Evolutionary conservation across 64 coral and sea anemone species (phyloP).

Genomic region (Actinia tenebrosa): DNA sequence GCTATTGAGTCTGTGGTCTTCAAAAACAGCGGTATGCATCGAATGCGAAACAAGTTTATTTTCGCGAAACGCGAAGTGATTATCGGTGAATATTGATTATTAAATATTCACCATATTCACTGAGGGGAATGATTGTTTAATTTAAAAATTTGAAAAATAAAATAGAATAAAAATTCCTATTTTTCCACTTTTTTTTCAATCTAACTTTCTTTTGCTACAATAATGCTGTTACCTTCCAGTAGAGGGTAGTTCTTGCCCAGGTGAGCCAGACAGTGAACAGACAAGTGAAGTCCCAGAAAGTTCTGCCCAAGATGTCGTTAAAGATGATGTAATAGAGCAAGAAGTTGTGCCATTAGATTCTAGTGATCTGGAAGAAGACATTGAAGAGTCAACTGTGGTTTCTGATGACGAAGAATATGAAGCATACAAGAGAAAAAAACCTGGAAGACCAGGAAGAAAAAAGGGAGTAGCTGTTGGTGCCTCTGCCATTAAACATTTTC

Average conservation of each 20-base stretch:
- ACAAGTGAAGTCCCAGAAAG: conserved; percentile 13
- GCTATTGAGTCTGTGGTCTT: too few species aligned
- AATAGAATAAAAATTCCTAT: too few species aligned
- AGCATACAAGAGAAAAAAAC: conserved; percentile 32
- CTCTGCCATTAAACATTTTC: neutral
- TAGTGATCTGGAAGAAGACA: conserved; percentile 56
- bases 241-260: conserved; percentile 2
- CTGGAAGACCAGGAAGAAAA: conserved; percentile 41
- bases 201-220: too few species aligned
- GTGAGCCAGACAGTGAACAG: conserved; percentile 21
- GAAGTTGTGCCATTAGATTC: conserved; percentile 15
- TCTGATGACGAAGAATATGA: conserved; percentile 80
- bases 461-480: neutral
- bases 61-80: too few species aligned
- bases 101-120: too few species aligned
- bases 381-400: conserved; percentile 48
- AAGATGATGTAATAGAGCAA: conserved; percentile 38
- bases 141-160: too few species aligned
- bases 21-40: too few species aligned
- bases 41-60: too few species aligned
- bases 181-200: too few species aligned
- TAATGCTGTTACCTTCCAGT: neutral
- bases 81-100: too few species aligned
- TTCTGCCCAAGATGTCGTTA: conserved; percentile 18
- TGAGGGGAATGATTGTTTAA: too few species aligned